These are phyloP conservation scores for Camelus dromedarius DNA, from an alignment of 2,113 vertebrate species.

Conservation along the genomic window DNA sequence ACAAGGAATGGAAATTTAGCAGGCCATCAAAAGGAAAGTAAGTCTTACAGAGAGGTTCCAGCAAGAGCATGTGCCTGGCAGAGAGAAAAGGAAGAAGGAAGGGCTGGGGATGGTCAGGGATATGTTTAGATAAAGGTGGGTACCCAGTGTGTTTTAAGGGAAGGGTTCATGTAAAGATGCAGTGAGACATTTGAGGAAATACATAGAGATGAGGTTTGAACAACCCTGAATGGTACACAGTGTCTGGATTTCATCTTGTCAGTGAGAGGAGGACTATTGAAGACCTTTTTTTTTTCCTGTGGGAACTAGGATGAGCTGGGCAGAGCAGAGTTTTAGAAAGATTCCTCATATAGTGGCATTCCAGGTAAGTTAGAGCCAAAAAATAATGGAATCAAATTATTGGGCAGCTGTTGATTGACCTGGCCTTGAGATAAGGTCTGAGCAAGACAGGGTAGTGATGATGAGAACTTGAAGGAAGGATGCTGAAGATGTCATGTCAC, in stretches of 20 bases:
- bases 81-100: background rate
- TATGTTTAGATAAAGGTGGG: background rate
- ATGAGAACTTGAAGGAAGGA: background rate
- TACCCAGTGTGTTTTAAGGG: background rate
- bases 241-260: background rate
- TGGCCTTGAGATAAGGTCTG: background rate
- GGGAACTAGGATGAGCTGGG: background rate
- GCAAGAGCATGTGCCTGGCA: background rate
- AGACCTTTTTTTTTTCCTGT: background rate
- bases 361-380: background rate
- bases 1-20: background rate
- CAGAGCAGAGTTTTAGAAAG: background rate
- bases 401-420: background rate
- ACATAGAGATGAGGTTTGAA: background rate
- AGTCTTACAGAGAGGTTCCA: background rate
- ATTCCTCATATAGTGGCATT: background rate
- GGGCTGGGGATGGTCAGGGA: background rate
- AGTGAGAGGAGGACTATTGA: background rate
- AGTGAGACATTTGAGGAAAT: background rate
- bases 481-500: background rate
- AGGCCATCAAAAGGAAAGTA: background rate
- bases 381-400: background rate
- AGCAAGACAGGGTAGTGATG: background rate
- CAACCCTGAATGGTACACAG: background rate
- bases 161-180: background rate